These are phyloP conservation scores for Steatornis caripensis DNA, from an alignment of 2,113 vertebrate species.

Conservation along the genomic window DNA sequence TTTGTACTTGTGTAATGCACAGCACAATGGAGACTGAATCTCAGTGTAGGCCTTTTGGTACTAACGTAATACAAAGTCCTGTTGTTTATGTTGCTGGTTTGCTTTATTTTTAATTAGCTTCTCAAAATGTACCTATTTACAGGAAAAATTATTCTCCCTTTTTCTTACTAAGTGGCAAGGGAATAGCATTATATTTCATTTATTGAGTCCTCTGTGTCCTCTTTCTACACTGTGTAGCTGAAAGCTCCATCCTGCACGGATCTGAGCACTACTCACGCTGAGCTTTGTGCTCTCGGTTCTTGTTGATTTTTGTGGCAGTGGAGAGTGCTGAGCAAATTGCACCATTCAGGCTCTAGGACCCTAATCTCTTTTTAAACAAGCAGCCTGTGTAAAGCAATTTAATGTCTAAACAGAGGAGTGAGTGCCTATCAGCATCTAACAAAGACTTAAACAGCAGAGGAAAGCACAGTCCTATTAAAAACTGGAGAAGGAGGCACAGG, in stretches of 20 bases:
- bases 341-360: background rate
- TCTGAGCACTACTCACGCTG: background rate
- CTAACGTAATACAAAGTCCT: background rate
- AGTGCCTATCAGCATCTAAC: conserved; percentile 7
- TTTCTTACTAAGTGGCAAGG: background rate
- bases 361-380: conserved; percentile 38
- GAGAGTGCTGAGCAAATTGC: conserved; percentile 12
- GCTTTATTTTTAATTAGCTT: background rate
- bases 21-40: background rate
- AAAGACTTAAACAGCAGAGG: background rate
- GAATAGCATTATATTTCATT: background rate
- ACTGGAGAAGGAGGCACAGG: background rate
- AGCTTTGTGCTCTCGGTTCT: background rate
- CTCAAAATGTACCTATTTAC: background rate
- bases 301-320: background rate
- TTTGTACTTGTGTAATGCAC: background rate
- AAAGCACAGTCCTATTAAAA: background rate
- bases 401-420: conserved; percentile 14
- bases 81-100: background rate
- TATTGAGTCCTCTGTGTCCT: background rate
- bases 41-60: background rate
- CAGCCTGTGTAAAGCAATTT: conserved; percentile 20
- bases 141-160: background rate
- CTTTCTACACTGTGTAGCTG: background rate
- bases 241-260: background rate